phyloP scores from a whole-genome alignment of 2,113 vertebrate species.

The Seriola rivoliana region DNA sequence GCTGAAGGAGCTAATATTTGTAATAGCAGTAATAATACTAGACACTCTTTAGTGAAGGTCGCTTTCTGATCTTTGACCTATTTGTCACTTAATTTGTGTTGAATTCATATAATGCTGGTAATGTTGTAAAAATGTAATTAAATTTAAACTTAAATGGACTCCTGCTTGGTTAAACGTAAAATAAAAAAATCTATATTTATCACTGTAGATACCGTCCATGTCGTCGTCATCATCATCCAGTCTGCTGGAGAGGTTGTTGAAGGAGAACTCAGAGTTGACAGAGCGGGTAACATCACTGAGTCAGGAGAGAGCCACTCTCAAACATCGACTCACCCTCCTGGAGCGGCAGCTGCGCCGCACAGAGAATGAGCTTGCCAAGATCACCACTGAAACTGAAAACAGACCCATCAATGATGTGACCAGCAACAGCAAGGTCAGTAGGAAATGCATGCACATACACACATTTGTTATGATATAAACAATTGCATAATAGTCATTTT shows the following conservation, averaged over 20 bases:
- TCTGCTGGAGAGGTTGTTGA: slow-evolving; percentile 81
- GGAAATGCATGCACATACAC: background rate
- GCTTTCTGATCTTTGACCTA: background rate
- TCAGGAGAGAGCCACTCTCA: slow-evolving; percentile 82
- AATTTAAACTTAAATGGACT: background rate
- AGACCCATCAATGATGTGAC: slow-evolving; percentile 71
- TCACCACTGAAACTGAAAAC: slow-evolving; percentile 80
- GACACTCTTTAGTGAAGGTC: too few relatives aligned
- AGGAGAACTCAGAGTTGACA: slow-evolving; percentile 85
- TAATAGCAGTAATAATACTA: background rate
- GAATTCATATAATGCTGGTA: too few relatives aligned
- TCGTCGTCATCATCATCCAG: slow-evolving; percentile 32
- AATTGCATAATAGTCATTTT: background rate
- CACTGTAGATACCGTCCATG: slow-evolving; percentile 15
- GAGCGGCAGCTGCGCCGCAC: slow-evolving; percentile 78
- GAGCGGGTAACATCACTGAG: slow-evolving; percentile 74
- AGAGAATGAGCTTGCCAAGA: slow-evolving; percentile 78
- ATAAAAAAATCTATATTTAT: background rate
- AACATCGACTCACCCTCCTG: slow-evolving; percentile 76
- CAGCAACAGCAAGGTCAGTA: slow-evolving; percentile 84
- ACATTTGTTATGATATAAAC: background rate
- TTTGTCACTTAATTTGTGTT: background rate
- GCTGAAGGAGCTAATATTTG: background rate
- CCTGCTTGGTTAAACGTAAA: background rate
- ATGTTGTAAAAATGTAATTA: too few relatives aligned